Conservation (phyloP, 2,113 vertebrate genomes). For the Athene noctua region DNA sequence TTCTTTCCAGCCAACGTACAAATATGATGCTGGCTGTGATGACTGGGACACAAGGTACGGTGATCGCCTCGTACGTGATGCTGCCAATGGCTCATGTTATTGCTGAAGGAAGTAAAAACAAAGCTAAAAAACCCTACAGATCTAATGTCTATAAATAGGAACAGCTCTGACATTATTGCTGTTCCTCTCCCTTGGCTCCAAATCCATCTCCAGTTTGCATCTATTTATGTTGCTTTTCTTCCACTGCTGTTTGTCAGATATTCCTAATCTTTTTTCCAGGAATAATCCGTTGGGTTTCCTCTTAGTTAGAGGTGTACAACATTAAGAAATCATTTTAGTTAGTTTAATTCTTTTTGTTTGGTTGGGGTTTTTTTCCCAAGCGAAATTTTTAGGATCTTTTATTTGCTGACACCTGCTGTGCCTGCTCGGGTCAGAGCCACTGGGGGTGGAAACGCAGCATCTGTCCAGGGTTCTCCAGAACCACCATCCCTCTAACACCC, state of each 20-base stretch:
- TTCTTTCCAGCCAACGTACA: constrained; percentile 94
- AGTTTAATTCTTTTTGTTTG: neutral
- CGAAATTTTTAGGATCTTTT: neutral
- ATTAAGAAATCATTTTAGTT: neutral
- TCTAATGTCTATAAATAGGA: neutral
- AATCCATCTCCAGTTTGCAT: neutral
- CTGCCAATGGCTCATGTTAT: neutral
- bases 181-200: neutral
- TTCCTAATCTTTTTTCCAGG: neutral
- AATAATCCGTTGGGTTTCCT: neutral
- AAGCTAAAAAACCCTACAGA: neutral
- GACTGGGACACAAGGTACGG: constrained; percentile 94
- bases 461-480: neutral
- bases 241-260: neutral
- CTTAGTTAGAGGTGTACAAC: neutral
- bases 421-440: neutral
- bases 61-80: neutral
- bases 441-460: neutral
- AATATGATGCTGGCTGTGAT: constrained; percentile 92
- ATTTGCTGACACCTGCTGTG: neutral
- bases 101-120: neutral
- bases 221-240: neutral
- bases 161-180: neutral
- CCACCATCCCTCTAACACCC: neutral
- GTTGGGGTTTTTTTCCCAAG: neutral